A percentile compares a stretch with the other conserved stretches of the same genome.
These are phyloP conservation scores for Phoebastria nigripes DNA, from an alignment of 2,797 vertebrate genomes.

Conservation along the genomic window DNA sequence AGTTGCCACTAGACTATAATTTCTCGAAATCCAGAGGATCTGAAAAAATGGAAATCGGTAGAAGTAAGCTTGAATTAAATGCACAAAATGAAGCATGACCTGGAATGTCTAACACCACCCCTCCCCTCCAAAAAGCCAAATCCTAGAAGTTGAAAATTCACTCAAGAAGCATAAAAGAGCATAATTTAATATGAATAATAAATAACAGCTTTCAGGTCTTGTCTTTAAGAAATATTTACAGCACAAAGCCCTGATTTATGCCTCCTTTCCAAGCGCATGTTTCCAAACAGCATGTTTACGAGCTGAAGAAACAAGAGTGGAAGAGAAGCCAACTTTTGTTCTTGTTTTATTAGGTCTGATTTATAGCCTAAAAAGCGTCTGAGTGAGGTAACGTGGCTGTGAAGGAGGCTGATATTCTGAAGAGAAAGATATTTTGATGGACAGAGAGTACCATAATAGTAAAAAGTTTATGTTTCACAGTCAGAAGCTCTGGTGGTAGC, in stretches of 20 bases:
- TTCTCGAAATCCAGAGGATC: not conserved
- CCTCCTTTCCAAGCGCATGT: not conserved
- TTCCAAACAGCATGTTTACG: not conserved
- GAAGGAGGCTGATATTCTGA: not conserved
- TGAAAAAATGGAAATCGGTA: not conserved
- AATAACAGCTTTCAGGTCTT: not conserved
- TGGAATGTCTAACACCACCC: not conserved
- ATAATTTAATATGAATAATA: not conserved
- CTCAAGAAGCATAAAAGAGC: not conserved
- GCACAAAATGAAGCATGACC: accelerated
- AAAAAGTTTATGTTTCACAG: not conserved
- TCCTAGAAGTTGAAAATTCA: not conserved
- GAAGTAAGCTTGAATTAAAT: not conserved
- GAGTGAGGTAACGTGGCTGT: not conserved
- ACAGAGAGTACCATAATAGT: not conserved
- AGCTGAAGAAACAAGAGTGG: not conserved
- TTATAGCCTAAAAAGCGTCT: not conserved
- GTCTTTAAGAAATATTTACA: not conserved
- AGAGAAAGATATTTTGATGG: not conserved
- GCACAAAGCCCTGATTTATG: not conserved
- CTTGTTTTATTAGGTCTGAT: not conserved
- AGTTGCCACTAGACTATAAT: not conserved
- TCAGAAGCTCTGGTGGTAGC: not conserved
- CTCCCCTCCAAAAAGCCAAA: not conserved
- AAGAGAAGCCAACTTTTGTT: not conserved